Evolutionary conservation across 2,888 invertebrate species (phyloP), one percentile per base, ranked within the genome.

Genomic region (Cinara cedri): DNA sequence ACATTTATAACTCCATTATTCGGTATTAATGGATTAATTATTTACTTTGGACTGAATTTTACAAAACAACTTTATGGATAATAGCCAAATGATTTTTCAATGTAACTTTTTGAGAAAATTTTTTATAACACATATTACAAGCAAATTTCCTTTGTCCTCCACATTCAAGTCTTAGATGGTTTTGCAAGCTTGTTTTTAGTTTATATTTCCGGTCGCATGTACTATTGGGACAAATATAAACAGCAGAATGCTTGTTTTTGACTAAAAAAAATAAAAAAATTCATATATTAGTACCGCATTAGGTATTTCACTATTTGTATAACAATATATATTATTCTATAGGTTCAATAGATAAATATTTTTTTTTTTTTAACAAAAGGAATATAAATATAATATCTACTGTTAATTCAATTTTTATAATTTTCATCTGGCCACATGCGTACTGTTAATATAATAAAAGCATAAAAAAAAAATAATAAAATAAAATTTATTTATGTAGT

Each of bases 21-120:
- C n/a, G n/a, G 8, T 60, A 34, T 63, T 19, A 1, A 63, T 19
- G 1, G 16, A 19, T 42, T 34, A 0, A 42, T 2, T 63, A n/a
- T 19, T 65, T 3, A 16, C 16, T 49, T 34, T 66, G 3, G 16
- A 51, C n/a, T 68, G 0, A 44, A 55, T 55, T 72, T 34, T 6
- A 46, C 24, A 1, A 3, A n/a, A 72, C 60, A 46, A 62, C 34
- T 55, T 75, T 85, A 83, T 89, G 89, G 82, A 87, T 88, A 8
- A 88, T 85, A 46, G 86, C 85, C 34, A 89, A 87, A 84, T 89
- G 89, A 51, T 88, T 84, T 70, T 88, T 84, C 85, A 88, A 88
- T 83, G 88, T 87, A 4, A 86, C 85, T 82, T 86, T 87, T 70
- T 86, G 85, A 26, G 87, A 86, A 82, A 86, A 87, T 42, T 85